Conservation (phyloP, 2,888 invertebrate species). For the Drosophila lutescens region DNA sequence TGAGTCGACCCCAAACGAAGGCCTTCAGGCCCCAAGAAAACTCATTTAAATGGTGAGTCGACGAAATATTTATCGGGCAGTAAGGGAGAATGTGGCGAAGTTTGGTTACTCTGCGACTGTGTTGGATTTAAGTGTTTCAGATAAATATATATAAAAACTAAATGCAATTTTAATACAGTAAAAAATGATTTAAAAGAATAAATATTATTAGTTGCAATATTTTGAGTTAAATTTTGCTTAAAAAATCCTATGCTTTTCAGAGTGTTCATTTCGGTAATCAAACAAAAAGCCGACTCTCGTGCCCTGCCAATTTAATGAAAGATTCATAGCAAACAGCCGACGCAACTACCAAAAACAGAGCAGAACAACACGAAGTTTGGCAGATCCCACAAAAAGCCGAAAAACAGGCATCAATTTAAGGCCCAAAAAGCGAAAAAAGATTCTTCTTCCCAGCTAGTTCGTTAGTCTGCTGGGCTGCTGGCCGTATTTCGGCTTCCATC, state of each 20-base stretch:
- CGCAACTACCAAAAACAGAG: conserved; percentile 35
- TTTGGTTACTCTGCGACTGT: conserved; percentile 7
- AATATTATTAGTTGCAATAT: background rate
- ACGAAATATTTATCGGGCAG: conserved; percentile 13
- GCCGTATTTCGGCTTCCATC: conserved; percentile 41
- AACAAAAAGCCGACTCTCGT: background rate
- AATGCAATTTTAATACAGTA: no score
- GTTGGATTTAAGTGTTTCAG: no score
- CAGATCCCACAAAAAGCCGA: conserved; percentile 37
- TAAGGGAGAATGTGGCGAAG: background rate
- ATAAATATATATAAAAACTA: background rate
- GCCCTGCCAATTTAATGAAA: conserved; percentile 59
- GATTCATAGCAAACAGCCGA: conserved; percentile 55
- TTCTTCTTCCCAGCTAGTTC: conserved; percentile 22
- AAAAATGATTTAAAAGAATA: background rate
- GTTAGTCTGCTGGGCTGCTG: conserved; percentile 38
- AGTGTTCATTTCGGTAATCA: background rate
- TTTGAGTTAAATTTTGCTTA: no score
- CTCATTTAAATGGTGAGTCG: conserved; percentile 32
- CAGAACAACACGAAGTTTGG: conserved; percentile 50
- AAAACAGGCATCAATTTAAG: conserved; percentile 19
- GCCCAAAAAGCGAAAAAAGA: background rate
- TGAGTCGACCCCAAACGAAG: conserved; percentile 20
- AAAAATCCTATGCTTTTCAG: background rate
- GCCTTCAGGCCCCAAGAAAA: conserved; percentile 28